phyloP scores from a whole-genome alignment of 2,797 vertebrate species.

The Syngnathus rostellatus region DNA sequence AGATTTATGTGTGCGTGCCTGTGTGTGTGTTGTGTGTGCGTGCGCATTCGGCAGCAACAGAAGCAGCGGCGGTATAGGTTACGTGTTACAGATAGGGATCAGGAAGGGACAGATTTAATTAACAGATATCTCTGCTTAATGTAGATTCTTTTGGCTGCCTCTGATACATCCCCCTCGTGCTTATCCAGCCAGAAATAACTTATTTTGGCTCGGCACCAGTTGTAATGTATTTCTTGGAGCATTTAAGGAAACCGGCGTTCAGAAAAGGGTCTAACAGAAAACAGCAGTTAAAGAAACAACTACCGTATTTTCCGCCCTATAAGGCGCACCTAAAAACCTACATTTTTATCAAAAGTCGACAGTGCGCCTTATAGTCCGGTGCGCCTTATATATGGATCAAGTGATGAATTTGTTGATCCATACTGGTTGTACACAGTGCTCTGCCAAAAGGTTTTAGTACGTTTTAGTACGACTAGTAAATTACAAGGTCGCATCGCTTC shows the following conservation, averaged over 20 bases:
- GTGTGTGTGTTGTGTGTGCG: conserved; percentile 17
- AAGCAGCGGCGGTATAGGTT: conserved; percentile 54
- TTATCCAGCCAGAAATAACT: conserved; percentile 68
- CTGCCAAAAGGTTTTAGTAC: too few species aligned
- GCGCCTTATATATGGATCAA: too few species aligned
- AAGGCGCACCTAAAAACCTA: too few species aligned
- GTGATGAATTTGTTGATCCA: too few species aligned
- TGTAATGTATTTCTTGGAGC: conserved; percentile 57
- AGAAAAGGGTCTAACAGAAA: conserved; percentile 41
- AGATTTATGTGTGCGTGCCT: conserved; percentile 25
- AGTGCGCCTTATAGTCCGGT: too few species aligned
- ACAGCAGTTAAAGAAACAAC: conserved; percentile 36
- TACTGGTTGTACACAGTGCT: too few species aligned
- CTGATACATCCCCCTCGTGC: conserved; percentile 58
- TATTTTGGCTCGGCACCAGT: conserved; percentile 58
- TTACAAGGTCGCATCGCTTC: too few species aligned
- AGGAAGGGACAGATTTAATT: conserved; percentile 72
- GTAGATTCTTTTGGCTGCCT: conserved; percentile 66
- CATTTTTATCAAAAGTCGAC: too few species aligned
- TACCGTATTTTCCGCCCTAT: conserved; percentile 2
- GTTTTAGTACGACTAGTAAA: too few species aligned
- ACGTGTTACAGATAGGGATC: conserved; percentile 67
- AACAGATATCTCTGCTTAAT: conserved; percentile 74
- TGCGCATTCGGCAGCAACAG: conserved; percentile 30
- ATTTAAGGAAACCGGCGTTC: conserved; percentile 51